Conservation (phyloP, 92 coral and sea anemone species). For the Zoanthus solanderi region DNA sequence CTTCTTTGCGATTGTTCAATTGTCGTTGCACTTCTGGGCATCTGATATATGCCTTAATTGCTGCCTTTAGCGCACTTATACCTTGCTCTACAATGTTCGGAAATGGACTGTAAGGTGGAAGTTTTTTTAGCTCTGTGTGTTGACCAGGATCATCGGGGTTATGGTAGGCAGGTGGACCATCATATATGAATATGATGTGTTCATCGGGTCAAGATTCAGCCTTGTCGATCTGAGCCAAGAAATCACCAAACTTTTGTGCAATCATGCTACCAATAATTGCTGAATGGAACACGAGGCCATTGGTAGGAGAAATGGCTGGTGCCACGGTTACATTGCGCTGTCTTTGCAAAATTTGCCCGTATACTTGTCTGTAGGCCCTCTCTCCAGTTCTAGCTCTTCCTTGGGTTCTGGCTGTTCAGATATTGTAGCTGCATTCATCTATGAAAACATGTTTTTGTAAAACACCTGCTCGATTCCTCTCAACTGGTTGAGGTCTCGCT, state of each 20-base stretch:
- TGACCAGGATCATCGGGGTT: neutral
- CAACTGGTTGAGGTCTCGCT: slow-evolving; percentile 60
- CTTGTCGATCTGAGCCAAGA: slow-evolving; percentile 5
- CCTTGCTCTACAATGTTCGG: slow-evolving; percentile 8
- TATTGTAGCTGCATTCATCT: too few species aligned
- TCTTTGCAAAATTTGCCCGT: too few species aligned
- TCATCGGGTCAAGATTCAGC: slow-evolving; percentile 1
- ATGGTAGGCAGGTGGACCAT: neutral
- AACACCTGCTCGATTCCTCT: slow-evolving; percentile 57
- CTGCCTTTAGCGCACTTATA: neutral
- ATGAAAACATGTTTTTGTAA: neutral
- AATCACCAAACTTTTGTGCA: neutral
- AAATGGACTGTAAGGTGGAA: neutral
- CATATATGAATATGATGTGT: neutral
- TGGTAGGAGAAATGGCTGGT: neutral
- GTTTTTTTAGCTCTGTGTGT: neutral
- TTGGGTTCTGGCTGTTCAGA: too few species aligned
- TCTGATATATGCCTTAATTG: slow-evolving; percentile 28
- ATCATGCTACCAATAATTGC: neutral
- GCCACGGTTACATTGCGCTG: too few species aligned
- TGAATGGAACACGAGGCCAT: neutral
- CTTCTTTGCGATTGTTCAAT: slow-evolving; percentile 36
- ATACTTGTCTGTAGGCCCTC: too few species aligned
- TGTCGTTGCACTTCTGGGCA: slow-evolving; percentile 39
- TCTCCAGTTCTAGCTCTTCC: too few species aligned